Conservation (phyloP, 1,140 invertebrate genomes). For the Uloborus diversus region DNA sequence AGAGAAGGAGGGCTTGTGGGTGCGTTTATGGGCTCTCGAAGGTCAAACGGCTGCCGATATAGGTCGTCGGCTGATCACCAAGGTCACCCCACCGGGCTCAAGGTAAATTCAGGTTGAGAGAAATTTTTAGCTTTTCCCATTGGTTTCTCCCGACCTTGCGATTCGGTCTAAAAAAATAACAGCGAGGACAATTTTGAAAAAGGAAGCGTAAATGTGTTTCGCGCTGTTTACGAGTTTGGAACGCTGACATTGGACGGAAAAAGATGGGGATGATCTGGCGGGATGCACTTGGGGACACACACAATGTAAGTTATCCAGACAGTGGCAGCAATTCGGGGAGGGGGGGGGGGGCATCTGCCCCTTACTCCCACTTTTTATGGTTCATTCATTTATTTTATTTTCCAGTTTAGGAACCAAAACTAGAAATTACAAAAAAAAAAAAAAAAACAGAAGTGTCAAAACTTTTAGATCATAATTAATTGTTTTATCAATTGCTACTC, state of each 20-base stretch:
- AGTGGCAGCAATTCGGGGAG: too few species aligned
- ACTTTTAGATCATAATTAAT: too few species aligned
- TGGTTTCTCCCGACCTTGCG: neutral
- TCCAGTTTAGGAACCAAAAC: too few species aligned
- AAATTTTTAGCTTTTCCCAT: neutral
- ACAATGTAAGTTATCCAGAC: too few species aligned
- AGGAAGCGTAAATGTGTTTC: neutral
- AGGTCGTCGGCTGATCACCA: conserved; percentile 26
- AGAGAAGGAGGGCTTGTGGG: too few species aligned
- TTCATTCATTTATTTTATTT: too few species aligned
- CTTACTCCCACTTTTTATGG: too few species aligned
- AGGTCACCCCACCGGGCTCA: conserved; percentile 39
- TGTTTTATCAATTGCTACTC: too few species aligned
- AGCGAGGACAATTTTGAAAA: neutral
- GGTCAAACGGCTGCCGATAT: conserved; percentile 24
- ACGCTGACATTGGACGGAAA: neutral
- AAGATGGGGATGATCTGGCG: neutral
- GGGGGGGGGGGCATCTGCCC: too few species aligned
- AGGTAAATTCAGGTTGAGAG: conserved; percentile 38
- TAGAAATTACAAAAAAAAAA: too few species aligned
- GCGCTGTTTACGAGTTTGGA: neutral
- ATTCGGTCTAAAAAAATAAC: neutral
- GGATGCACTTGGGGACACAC: neutral
- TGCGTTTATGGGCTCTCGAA: too few species aligned
- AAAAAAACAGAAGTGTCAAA: too few species aligned